Conservation (phyloP, 2,797 vertebrate genomes). For the Amphiprion clarkii region DNA sequence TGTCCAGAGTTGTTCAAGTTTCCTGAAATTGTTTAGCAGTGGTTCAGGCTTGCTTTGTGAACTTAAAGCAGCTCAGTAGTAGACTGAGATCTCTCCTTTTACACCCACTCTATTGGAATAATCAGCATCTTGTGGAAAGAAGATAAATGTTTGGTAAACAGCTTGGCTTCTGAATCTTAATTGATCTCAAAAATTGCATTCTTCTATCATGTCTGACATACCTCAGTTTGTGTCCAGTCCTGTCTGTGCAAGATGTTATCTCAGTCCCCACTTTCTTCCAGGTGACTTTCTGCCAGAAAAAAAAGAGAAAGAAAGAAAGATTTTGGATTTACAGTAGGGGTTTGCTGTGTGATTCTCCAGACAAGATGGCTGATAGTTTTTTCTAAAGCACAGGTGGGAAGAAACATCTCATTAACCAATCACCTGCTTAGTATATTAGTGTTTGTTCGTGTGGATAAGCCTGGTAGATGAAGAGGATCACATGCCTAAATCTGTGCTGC, state of each 20-base stretch:
- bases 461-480: constrained; percentile 35
- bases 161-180: constrained; percentile 12
- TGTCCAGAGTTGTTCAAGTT: not conserved
- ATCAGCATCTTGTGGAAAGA: constrained; percentile 24
- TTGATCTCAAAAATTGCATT: constrained; percentile 39
- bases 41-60: not conserved
- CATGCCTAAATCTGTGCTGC: constrained; percentile 16
- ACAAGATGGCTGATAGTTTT: not conserved
- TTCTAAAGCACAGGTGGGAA: constrained; percentile 2
- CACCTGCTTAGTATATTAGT: constrained; percentile 23
- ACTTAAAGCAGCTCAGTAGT: not conserved
- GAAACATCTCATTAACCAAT: constrained; percentile 21
- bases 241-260: constrained; percentile 58
- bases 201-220: constrained; percentile 49
- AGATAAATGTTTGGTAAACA: constrained; percentile 15
- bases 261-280: constrained; percentile 1
- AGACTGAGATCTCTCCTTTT: not conserved
- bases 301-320: no score
- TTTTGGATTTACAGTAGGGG: not conserved
- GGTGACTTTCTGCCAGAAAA: not conserved
- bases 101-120: constrained; percentile 16
- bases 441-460: constrained; percentile 31
- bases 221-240: constrained; percentile 51
- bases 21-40: not conserved
- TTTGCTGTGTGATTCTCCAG: not conserved